Conservation (phyloP, 2,888 invertebrate genomes). For the Teleogryllus oceanicus region DNA sequence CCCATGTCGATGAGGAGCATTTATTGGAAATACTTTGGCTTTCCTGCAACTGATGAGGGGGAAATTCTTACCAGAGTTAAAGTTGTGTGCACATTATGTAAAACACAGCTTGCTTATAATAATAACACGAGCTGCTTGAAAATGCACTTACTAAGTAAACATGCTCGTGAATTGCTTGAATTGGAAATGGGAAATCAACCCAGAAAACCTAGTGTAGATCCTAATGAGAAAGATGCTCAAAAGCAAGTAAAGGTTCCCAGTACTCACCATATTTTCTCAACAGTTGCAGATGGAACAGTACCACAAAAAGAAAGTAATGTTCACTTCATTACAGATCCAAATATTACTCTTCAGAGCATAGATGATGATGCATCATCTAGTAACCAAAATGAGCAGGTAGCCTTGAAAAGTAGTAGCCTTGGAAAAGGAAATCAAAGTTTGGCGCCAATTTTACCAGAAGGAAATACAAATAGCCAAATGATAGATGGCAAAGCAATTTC, state of each 20-base stretch:
- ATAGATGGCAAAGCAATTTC: slow-evolving; percentile 47
- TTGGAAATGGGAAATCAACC: slow-evolving; percentile 46
- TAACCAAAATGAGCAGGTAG: slow-evolving; percentile 32
- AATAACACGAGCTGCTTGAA: too few relatives aligned
- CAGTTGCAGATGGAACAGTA: slow-evolving; percentile 48
- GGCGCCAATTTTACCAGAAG: slow-evolving; percentile 45
- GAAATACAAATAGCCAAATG: slow-evolving; percentile 39
- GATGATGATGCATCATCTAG: slow-evolving; percentile 43
- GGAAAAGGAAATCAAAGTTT: too few relatives aligned
- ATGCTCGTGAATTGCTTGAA: slow-evolving; percentile 46
- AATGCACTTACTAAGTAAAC: slow-evolving; percentile 53
- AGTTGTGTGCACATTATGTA: slow-evolving; percentile 52
- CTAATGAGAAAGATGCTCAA: slow-evolving; percentile 44
- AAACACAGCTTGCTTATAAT: too few relatives aligned
- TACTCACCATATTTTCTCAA: slow-evolving; percentile 46
- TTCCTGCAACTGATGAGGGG: slow-evolving; percentile 52
- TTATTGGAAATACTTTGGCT: slow-evolving; percentile 54
- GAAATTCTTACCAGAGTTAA: slow-evolving; percentile 47
- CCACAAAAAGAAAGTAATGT: slow-evolving; percentile 48
- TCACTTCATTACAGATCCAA: slow-evolving; percentile 48
- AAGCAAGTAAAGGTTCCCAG: slow-evolving; percentile 28
- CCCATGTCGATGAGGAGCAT: too few relatives aligned
- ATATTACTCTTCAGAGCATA: slow-evolving; percentile 44
- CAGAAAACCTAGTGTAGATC: slow-evolving; percentile 34
- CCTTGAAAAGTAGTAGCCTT: too few relatives aligned